Percentiles rank a stretch among this genome's conserved stretches.
Conservation (phyloP, 2,113 vertebrate genomes). For the Saguinus imperator region DNA sequence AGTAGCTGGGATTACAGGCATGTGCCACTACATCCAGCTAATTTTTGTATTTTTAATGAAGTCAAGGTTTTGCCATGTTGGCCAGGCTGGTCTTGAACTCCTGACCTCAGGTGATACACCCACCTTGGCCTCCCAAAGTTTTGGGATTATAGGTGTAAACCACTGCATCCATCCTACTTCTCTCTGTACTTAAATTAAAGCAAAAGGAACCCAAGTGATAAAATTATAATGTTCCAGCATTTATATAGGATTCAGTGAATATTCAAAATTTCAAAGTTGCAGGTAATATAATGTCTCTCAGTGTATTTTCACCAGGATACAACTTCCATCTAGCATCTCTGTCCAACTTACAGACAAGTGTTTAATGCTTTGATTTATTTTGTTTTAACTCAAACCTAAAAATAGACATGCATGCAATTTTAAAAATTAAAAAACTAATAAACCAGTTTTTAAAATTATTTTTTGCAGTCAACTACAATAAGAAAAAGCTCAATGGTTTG, state of each 20-base stretch:
- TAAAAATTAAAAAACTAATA: background rate
- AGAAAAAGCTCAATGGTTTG: background rate
- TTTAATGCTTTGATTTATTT: background rate
- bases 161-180: background rate
- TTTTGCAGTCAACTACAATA: background rate
- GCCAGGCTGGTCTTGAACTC: too few species aligned
- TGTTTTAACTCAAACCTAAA: background rate
- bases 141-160: too few species aligned
- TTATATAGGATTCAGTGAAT: background rate
- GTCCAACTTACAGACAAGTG: background rate
- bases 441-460: background rate
- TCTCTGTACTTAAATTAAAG: background rate
- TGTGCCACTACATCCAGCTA: too few species aligned
- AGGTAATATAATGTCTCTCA: background rate
- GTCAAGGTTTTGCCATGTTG: too few species aligned
- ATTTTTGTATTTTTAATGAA: too few species aligned
- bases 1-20: too few species aligned
- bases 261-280: background rate
- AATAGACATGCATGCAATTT: background rate
- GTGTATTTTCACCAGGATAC: background rate
- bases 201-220: background rate
- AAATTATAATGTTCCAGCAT: background rate
- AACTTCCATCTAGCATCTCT: background rate
- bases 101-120: too few species aligned
- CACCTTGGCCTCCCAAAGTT: too few species aligned